Base-by-base conservation (phyloP, 2,113 vertebrate species). In the Balaenoptera acutorostrata region DNA sequence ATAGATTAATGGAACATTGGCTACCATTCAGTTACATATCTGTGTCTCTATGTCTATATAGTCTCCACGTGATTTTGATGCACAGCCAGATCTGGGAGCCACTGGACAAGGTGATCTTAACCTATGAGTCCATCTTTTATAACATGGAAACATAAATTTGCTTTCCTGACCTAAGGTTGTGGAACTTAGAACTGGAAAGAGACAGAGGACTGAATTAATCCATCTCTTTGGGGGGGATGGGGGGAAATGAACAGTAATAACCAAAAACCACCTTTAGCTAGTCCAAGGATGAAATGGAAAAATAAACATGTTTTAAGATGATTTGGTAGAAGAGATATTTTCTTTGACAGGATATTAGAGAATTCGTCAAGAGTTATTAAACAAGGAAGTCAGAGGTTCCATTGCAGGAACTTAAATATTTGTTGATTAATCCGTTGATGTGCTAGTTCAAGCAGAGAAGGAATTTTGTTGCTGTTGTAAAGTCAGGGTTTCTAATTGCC, bases 251-350 rank as follows among this genome's bases (percentile, higher is more conserved):
- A 41, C 14, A n/a, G 33, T 57, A 29, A 66, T 33, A 71, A 27
- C 7, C 2, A 20, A 66, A 64, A 25, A 52, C 63, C 13, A 93
- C 66, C 25, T 83, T 90, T 74, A 69, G 31, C 12, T 81, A 64
- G 31, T 36, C 31, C 61, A 95, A 90, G 97, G 75, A 91, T 72
- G 27, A 97, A 96, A 93, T 92, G 97, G 96, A 98, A 97, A 98
- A 75, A 84, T 77, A 95, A 96, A 92, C 39, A 74, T 33, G 36
- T 61, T 94, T 95, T 91, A 71, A 83, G 23, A 93, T 2, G 2
- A 88, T 41, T 66, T 90, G 21, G 33, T 96, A 64, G 23, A 90
- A 66, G 41, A 96, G 95, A 96, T 97, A 59, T 92, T 97, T 98
- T 93, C 87, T 66, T 96, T 90, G 66, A 94, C 20, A 86, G 86